A percentile compares a stretch with the other conserved stretches of the same genome.
Conservation (phyloP, 2,113 vertebrate species). For the Pterocles orientalis region DNA sequence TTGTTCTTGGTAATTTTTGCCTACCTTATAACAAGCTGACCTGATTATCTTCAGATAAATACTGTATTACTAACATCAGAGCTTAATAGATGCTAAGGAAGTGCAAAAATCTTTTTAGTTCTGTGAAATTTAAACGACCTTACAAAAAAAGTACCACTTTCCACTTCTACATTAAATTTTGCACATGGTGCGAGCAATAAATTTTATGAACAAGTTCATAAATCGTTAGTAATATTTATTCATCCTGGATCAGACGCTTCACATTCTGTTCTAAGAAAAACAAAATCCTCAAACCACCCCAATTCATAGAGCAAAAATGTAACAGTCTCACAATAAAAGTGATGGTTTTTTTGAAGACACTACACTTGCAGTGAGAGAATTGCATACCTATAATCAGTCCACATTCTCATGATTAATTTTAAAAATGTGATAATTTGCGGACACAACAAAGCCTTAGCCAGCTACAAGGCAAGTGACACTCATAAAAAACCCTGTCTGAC, state of each 20-base stretch:
- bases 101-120: neutral
- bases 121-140: neutral
- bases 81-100: neutral
- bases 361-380: neutral
- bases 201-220: neutral
- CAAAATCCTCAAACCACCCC: neutral
- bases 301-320: neutral
- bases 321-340: neutral
- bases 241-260: neutral
- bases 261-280: neutral
- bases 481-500: neutral
- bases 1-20: neutral
- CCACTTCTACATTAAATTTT: neutral
- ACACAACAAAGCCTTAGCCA: neutral
- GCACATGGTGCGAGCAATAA: neutral
- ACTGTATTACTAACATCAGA: neutral
- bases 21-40: constrained; percentile 19
- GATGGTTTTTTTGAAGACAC: neutral
- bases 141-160: neutral
- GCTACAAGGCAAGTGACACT: neutral
- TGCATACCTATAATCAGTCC: neutral
- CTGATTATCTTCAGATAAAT: constrained; percentile 1
- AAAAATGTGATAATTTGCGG: neutral
- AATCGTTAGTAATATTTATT: neutral
- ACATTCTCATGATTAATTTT: neutral